Evolutionary conservation across 2,888 invertebrate species (phyloP).

Genomic region (Aphelenchoides bicaudatus): DNA sequence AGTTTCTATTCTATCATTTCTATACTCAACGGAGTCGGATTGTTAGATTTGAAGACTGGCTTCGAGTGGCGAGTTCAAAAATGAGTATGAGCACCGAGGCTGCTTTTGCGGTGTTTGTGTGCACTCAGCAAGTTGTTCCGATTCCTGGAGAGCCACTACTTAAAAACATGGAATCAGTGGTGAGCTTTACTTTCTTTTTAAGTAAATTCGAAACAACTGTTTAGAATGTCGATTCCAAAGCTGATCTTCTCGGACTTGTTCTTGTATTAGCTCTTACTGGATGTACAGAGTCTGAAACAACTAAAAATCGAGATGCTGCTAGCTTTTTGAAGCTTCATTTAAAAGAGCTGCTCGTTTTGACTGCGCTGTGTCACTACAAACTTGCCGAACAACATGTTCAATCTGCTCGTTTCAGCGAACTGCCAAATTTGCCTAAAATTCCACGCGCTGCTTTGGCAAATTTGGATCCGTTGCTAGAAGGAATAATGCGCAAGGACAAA

Average conservation of each 20-base stretch:
- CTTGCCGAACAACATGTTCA: slow-evolving; percentile 19
- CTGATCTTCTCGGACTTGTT: slow-evolving; percentile 12
- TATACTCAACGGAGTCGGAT: slow-evolving; percentile 21
- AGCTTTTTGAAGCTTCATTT: slow-evolving; percentile 3
- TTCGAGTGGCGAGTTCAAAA: not conserved
- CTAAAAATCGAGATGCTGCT: not conserved
- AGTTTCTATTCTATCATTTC: slow-evolving; percentile 22
- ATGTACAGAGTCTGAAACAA: not conserved
- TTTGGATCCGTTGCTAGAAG: slow-evolving; percentile 22
- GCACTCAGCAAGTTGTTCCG: not conserved
- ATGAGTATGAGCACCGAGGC: slow-evolving; percentile 8
- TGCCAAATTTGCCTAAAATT: slow-evolving; percentile 3
- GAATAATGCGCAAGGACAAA: slow-evolving; percentile 19
- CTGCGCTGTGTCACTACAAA: slow-evolving; percentile 24
- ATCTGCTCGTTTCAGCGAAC: not conserved
- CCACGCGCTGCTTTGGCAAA: slow-evolving; percentile 14
- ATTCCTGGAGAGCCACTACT: slow-evolving; percentile 3
- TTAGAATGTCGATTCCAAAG: slow-evolving; percentile 5
- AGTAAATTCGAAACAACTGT: not conserved
- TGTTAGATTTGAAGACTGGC: slow-evolving; percentile 16
- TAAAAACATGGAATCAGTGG: not conserved
- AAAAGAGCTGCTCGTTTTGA: slow-evolving; percentile 13
- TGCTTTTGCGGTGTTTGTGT: slow-evolving; percentile 10
- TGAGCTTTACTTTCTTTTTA: not conserved
- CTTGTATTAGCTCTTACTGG: slow-evolving; percentile 12